Evolutionary conservation across 2,797 vertebrate species (phyloP), one percentile per base, ranked within the genome.

Genomic region (Balearica regulorum): DNA sequence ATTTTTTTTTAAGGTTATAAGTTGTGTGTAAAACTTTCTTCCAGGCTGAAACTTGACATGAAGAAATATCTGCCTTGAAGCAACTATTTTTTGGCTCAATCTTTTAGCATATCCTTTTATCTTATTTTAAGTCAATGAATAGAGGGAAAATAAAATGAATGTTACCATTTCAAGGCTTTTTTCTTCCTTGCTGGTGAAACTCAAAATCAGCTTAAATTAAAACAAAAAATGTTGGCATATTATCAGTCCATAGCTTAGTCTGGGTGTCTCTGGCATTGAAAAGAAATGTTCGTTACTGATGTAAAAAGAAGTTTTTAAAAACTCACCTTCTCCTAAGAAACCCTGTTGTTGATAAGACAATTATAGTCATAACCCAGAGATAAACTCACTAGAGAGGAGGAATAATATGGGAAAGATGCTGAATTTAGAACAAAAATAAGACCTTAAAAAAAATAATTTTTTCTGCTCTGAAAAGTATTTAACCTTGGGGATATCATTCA

Each of bases 31-130:
- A 93, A 92, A 95, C 87, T 95, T 83, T 90, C 19, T 64, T 96
- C 25, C 26, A 83, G 55, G 35, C 37, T 90, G 80, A 89, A 96
- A 93, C 25, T 94, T 91, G 54, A 77, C 66, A 83, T 82, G 53
- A 94, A 91, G 53, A 84, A 94, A 89, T 89, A 94, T 29, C 58
- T 95, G 70, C 79, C 90, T 85, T 71, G 55, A 95, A 96, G 93
- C 70, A 72, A 62, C 12, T 90, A 10, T 46, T 43, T 85, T 96
- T 90, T 96, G 33, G 60, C 77, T 88, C 84, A 88, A 37, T 71
- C 54, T 90, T 95, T 93, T 64, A 85, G 44, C 51, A 83, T 84
- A 83, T 60, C 4, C 31, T 93, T 80, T 92, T 85, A 60, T 94
- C 44, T 48, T 83, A 90, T 92, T 96, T 92, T 87, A 54, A 86